Conservation (phyloP, 2,113 vertebrate genomes). For the Corythaeola cristata region DNA sequence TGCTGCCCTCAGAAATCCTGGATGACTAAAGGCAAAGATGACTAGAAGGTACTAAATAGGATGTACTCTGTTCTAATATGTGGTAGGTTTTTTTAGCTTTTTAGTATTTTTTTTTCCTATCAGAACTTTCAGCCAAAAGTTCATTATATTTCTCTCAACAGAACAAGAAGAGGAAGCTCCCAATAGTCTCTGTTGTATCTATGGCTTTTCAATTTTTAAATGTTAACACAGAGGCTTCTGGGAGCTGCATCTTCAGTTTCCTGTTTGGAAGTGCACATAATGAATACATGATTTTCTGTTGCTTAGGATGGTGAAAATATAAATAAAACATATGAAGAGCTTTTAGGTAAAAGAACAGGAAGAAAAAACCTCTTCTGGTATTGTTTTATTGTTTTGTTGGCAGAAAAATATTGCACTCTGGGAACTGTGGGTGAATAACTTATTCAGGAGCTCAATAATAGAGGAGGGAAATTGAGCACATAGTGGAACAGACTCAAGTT, state of each 20-base stretch:
- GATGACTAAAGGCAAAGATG: neutral
- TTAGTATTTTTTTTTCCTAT: neutral
- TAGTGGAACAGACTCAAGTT: neutral
- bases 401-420: neutral
- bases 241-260: neutral
- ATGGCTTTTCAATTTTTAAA: neutral
- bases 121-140: neutral
- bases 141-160: neutral
- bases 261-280: slow-evolving; percentile 36
- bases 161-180: neutral
- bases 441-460: neutral
- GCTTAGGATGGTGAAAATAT: neutral
- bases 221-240: neutral
- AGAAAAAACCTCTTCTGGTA: neutral
- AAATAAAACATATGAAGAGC: slow-evolving; percentile 39
- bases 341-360: slow-evolving; percentile 5
- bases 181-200: neutral
- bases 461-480: neutral
- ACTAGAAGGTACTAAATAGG: neutral
- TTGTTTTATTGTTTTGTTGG: slow-evolving; percentile 4
- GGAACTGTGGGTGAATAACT: neutral
- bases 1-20: neutral
- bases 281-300: neutral
- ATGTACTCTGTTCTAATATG: neutral
- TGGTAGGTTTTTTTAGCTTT: neutral